Evolutionary conservation across 2,113 vertebrate genomes (phyloP), one percentile per base, ranked within the genome.

Genomic region (Macroglossus sobrinus): DNA sequence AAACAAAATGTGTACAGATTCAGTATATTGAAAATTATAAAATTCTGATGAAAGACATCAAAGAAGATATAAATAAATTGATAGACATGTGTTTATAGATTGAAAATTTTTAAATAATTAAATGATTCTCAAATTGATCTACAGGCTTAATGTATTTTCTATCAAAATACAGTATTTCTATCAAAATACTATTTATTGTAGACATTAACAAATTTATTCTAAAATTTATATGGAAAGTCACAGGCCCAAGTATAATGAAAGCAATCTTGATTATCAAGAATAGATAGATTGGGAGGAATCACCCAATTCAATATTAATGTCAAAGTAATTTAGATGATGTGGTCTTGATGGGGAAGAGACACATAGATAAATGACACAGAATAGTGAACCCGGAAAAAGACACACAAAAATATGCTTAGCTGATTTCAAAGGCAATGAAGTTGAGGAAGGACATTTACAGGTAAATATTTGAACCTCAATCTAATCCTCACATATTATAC

Each of bases 141-240:
- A 50, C 1, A 35, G 24, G 33, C 50, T 87, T 71, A 63, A 79
- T 59, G 33, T 10, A 38, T 61, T n/a, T 80, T 71, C 50, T 88
- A 45, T 71, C 33, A 80, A 71, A 72, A 63, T 79, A 69, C 43
- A 53, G 64, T 26, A 80, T n/a, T 80, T 71, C 63, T 88, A 45
- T 71, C 38, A 80, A 71, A 72, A 63, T 79, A 69, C 43, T 43
- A 64, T 26, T 50, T 50, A 80, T 59, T 19, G 1, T 15, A 30
- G 24, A 59, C 1, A 30, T 26, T 79, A 26, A 61, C 84, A 87
- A 61, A 26, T 26, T 71, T 93, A 80, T 33, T 93, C 5, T 50
- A 40, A 69, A 71, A 50, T 71, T 8, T 40, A 22, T 50, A 10
- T 5, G 28, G 64, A 43, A 69, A 91, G 22, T n/a, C 63, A 76